Evolutionary conservation across 1,140 invertebrate species (phyloP).

Genomic region (Magallana gigas): DNA sequence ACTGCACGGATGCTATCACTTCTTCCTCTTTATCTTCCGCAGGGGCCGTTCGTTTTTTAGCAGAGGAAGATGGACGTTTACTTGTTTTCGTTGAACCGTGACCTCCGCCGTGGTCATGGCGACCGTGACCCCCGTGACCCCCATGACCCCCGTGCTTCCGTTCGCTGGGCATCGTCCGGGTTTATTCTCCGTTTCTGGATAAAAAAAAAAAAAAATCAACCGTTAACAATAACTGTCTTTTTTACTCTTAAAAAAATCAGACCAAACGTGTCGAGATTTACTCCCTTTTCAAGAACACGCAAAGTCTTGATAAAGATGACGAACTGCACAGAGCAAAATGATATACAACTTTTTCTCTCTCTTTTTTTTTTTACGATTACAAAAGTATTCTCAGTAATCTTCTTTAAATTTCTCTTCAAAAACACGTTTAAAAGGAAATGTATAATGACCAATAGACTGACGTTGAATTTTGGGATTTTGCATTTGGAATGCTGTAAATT

Average conservation of each 20-base stretch:
- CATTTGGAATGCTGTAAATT: no score
- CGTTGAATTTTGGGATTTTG: no score
- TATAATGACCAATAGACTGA: no score
- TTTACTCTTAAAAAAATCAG: neutral
- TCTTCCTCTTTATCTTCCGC: neutral
- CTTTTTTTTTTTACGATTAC: no score
- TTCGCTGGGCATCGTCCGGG: neutral
- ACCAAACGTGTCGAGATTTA: neutral
- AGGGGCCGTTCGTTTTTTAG: neutral
- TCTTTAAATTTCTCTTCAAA: no score
- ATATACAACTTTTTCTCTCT: neutral
- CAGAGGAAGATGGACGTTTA: neutral
- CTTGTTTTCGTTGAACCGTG: conserved; percentile 11
- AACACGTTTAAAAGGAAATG: no score
- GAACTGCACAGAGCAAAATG: neutral
- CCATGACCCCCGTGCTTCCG: neutral
- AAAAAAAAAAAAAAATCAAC: neutral
- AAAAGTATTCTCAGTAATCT: no score
- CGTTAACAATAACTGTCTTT: neutral
- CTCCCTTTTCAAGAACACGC: neutral
- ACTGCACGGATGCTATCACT: neutral
- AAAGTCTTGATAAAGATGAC: neutral
- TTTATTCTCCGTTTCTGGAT: neutral
- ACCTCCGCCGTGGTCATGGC: neutral
- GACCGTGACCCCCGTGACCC: conserved; percentile 5